Percentiles rank a stretch among this genome's conserved stretches.
phyloP scores from a whole-genome alignment of 2,797 vertebrate species.

The Clarias platycephalus region DNA sequence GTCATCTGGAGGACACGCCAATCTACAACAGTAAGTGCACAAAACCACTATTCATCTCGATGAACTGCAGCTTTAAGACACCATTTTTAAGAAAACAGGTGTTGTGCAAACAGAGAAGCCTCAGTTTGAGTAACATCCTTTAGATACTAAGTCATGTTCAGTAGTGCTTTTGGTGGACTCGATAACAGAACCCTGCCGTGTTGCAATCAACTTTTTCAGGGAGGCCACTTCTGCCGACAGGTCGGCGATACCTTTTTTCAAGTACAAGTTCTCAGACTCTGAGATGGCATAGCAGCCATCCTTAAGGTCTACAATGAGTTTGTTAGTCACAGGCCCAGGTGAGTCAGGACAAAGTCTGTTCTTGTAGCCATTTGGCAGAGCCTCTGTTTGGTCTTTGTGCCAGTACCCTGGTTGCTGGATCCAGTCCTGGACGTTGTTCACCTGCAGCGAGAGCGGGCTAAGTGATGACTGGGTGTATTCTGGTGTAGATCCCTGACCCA shows the following conservation, averaged over 20 bases:
- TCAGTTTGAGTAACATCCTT: slow-evolving; percentile 75
- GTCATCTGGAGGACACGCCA: slow-evolving; percentile 71
- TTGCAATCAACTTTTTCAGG: slow-evolving; percentile 81
- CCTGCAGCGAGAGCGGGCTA: slow-evolving; percentile 86
- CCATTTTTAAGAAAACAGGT: slow-evolving; percentile 77
- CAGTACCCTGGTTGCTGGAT: slow-evolving; percentile 81
- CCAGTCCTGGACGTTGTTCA: slow-evolving; percentile 88
- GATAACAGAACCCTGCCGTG: slow-evolving; percentile 80
- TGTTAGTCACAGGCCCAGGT: slow-evolving; percentile 49
- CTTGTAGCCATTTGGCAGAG: slow-evolving; percentile 64
- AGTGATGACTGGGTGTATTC: slow-evolving; percentile 73
- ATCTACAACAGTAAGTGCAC: slow-evolving; percentile 79
- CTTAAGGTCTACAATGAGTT: slow-evolving; percentile 68
- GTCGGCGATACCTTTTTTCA: slow-evolving; percentile 79
- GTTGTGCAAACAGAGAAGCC: slow-evolving; percentile 75
- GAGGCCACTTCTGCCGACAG: slow-evolving; percentile 81
- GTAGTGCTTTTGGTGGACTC: slow-evolving; percentile 79
- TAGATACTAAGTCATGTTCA: slow-evolving; percentile 67
- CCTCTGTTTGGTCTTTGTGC: slow-evolving; percentile 72
- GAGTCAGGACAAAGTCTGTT: slow-evolving; percentile 59
- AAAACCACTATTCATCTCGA: slow-evolving; percentile 70
- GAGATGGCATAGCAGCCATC: slow-evolving; percentile 75
- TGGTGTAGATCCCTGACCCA: slow-evolving; percentile 67
- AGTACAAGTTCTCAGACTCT: slow-evolving; percentile 78
- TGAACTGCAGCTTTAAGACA: slow-evolving; percentile 66